Evolutionary conservation across 2,888 invertebrate genomes (phyloP), one percentile per base, ranked within the genome.

Genomic region (Galerucella pusilla): DNA sequence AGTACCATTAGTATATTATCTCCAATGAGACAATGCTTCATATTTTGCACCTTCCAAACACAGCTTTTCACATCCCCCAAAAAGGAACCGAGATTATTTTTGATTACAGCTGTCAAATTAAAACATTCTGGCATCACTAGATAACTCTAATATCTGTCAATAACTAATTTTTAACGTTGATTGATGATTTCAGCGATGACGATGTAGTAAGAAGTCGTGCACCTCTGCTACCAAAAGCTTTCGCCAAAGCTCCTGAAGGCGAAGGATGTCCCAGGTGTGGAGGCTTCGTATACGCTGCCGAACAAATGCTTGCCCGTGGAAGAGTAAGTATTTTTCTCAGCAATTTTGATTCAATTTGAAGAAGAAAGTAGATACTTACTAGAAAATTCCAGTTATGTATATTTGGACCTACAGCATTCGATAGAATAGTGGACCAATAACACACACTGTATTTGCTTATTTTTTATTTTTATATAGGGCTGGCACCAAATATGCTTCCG

Each of bases 401-500:
- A 28, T 28, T 28, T 28, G 28, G 35, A 35, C 6, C 35, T 35
- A 5, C 35, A 35, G 35, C 35, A 35, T 7, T 42, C 35, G 1
- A 42, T 7, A 42, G 7, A 28, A 0, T 42, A 42, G 6, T 42
- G 35, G 35, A 42, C 35, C 7, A 42, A 35, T 28, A 28, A 28
- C 0, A 0, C 6, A 35, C 35, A 49, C 49, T 66, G 9, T 73
- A 74, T 12, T 64, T 28, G 45, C 12, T 65, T 57, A 35, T 60
- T 20, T 16, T 16, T 16, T 9, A 9, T 61, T 57, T 46, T 65
- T 79, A 45, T 74, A 65, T 91, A 96, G 95, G 94, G 93, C 85
- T 96, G 94, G 93, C 96, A 96, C 91, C 94, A 92, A 89, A 90
- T 93, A 90, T 96, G 96, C 91, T 96, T 94, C 92, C 94, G 94